Base-by-base conservation (phyloP, 35 echinoderm and acorn worm species). In the Heliocidaris erythrogramma region DNA sequence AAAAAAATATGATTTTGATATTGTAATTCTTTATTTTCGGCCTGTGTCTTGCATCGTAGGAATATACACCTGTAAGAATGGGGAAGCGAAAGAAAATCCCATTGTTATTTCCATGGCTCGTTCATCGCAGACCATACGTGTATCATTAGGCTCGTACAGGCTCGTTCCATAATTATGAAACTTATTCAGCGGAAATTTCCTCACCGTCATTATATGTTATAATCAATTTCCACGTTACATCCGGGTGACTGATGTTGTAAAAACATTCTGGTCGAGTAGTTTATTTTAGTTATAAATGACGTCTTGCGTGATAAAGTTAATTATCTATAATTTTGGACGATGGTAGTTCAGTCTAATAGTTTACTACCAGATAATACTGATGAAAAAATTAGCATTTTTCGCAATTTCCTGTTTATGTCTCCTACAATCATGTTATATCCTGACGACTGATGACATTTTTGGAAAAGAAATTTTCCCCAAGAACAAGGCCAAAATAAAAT, bases 331-430 rank as follows among this genome's bases (percentile, higher is more conserved):
- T 18, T 18, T 78, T 7, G 65, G 65, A 78, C 65, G 65, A 78
- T 78, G 65, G 65, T 78, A 78, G 5, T 78, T 78, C 52, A 12
- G 10, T 56, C 52, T 78, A 78, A 78, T n/a, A 78, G 17, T 27
- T 78, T 27, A 78, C 27, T 78, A 78, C 65, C 65, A 78, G 65
- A 78, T 78, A 27, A 78, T 78, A 18, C 8, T 78, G 7, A 78
- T 29, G 65, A 56, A 56, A 56, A 56, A 56, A 56, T 56, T 14
- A 0, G 27, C 27, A 78, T 78, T 27, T 78, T 78, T 78, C 21
- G 65, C 21, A 78, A 78, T 78, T 78, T 78, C 65, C 65, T 78
- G 65, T 78, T 78, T 78, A 24, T 78, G 65, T 78, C 65, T 78
- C 65, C 17, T n/a, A 7, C 65, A 78, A 78, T 78, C 65, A 78